Evolutionary conservation across 2,113 vertebrate species (phyloP), one percentile per base, ranked within the genome.

Genomic region (Psittacula cyanocephala): DNA sequence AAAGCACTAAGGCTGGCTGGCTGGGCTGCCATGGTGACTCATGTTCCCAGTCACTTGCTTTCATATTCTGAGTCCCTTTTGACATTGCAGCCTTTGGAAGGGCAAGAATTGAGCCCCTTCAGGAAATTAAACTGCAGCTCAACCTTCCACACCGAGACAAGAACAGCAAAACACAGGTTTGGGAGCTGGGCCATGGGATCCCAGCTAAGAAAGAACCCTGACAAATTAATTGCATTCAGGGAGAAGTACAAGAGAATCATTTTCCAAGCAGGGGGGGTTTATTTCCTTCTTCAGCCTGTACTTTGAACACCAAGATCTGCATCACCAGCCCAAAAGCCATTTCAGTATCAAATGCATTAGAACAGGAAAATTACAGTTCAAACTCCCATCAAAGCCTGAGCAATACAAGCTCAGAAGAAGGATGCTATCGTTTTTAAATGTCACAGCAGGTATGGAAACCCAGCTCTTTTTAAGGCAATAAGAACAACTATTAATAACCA

Each of bases 11-110:
- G 39, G 50, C 39, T 75, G 20, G 49, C 52, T 23, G 63, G 35
- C 57, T 16, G 15, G 20, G 64, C 60, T 89, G 76, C 85, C 88
- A 33, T 3, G 8, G 78, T 22, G 33, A 89, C 55, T 86, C 16
- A 6, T 17, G 28, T 50, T 74, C 53, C 41, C 70, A 47, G n/a
- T 62, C 3, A 0, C 94, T 86, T 31, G 8, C 39, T 91, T 85
- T 70, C 95, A 69, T 53, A 62, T 39, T 43, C 87, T 46, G 62
- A 68, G 71, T 89, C 68, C 33, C 81, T 95, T 83, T 11, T 81
- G 75, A 89, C 92, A 52, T 22, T 37, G 88, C 87, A 96, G 60
- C 95, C 95, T 75, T 14, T 37, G 67, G 39, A 87, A 94, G 88
- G 97, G 91, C 93, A 92, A 63, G 86, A 70, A 86, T 15, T 39